Percentiles rank a stretch among this genome's conserved stretches.
Conservation (phyloP, 2,888 invertebrate species). For the Sarcophaga variegata region DNA sequence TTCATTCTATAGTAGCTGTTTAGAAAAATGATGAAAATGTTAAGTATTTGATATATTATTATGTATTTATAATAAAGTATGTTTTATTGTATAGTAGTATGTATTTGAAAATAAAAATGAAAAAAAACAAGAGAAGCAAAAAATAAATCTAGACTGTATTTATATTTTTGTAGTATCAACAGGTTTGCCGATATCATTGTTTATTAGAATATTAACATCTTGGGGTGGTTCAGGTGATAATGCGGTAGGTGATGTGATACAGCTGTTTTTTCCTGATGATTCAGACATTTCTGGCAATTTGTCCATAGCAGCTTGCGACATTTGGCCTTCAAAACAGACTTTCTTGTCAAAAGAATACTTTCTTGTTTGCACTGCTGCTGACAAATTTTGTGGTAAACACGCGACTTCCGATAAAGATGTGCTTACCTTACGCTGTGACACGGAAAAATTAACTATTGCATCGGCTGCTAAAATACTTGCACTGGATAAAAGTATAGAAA, state of each 20-base stretch:
- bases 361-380: slow-evolving; percentile 24
- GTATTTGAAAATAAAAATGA: slow-evolving; percentile 45
- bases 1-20: too few relatives aligned
- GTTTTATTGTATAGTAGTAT: slow-evolving; percentile 49
- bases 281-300: slow-evolving; percentile 71
- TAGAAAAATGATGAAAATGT: not conserved
- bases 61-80: slow-evolving; percentile 48
- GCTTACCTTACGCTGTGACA: slow-evolving; percentile 76
- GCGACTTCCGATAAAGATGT: slow-evolving; percentile 74
- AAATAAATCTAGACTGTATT: not conserved
- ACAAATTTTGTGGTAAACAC: slow-evolving; percentile 51
- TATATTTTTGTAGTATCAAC: not conserved
- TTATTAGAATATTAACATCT: not conserved
- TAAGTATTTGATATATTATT: slow-evolving; percentile 33
- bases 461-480: slow-evolving; percentile 86
- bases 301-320: slow-evolving; percentile 62
- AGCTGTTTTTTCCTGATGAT: slow-evolving; percentile 61
- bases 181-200: not conserved
- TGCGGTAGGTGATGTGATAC: slow-evolving; percentile 62
- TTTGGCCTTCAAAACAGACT: slow-evolving; percentile 72
- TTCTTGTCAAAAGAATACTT: slow-evolving; percentile 71
- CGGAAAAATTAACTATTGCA: slow-evolving; percentile 77
- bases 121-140: not conserved
- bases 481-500: slow-evolving; percentile 93
- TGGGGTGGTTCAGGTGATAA: slow-evolving; percentile 63